Evolutionary conservation across 1,140 invertebrate genomes (phyloP), one percentile per base, ranked within the genome.

Genomic region (Drosophila pandora): DNA sequence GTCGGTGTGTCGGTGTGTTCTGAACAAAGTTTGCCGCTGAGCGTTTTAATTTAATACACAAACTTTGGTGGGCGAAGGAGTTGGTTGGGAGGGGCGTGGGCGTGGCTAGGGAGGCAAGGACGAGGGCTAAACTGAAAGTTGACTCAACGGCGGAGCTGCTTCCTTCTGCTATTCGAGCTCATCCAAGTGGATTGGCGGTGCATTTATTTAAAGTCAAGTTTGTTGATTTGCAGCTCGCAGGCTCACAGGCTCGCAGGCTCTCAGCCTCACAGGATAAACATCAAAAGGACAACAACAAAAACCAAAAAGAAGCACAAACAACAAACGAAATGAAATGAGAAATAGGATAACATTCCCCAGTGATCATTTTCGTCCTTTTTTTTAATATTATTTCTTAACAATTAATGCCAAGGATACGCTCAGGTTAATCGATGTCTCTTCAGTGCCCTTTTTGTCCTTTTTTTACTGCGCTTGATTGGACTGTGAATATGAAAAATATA

Each of bases 11-110:
- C 1, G 5, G 39, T 62, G 45, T 63, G 39, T 60, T 22, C 8
- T n/a, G 37, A 34, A 52, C 54, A 81, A 87, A 87, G 34, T 87
- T 85, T 68, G 59, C 58, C 75, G 77, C 83, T 62, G 83, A 76
- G 75, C 83, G 63, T 82, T 87, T 87, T 88, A 87, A 87, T 87
- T 87, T 87, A 87, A 82, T 88, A 87, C 82, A 85, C 73, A 88
- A 87, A 87, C 82, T 87, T 88, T 61, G 58, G 63, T 43, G 57
- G 49, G 54, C 59, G 54, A 28, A 28, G 25, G 25, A 28, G 25
- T 28, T 5, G 25, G 17, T 17, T 25, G 25, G 25, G 6, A 6
- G 25, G 25, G 5, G 5, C 25, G 25, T 5, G 3, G 25, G 25
- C 25, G 25, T 28, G 25, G 25, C 25, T 6, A 28, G 25, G 25